These are phyloP conservation scores for Carettochelys insculpta DNA, from an alignment of 2,113 vertebrate genomes.

Conservation along the genomic window DNA sequence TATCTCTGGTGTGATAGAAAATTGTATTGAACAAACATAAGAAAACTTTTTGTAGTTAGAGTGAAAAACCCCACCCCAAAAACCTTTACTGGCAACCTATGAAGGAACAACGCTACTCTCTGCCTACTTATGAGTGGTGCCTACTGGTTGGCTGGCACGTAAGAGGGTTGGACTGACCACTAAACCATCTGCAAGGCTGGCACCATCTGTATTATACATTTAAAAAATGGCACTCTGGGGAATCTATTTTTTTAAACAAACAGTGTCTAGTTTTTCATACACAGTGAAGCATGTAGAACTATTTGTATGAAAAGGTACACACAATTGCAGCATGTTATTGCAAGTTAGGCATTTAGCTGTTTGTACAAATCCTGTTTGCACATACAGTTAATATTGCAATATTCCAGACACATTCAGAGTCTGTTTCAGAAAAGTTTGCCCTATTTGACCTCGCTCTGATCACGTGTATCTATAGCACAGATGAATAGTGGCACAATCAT, in stretches of 20 bases:
- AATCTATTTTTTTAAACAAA: not conserved
- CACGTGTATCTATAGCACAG: not conserved
- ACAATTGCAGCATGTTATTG: not conserved
- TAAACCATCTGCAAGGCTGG: not conserved
- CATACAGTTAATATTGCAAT: not conserved
- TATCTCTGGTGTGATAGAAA: constrained; percentile 1
- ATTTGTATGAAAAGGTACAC: not conserved
- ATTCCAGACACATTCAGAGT: fast-evolving
- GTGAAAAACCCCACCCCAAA: not conserved
- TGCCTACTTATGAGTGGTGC: not conserved
- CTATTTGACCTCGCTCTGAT: not conserved
- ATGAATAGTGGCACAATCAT: not conserved
- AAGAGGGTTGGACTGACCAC: not conserved
- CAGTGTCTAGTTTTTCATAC: not conserved
- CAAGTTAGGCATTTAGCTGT: not conserved
- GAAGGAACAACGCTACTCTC: constrained; percentile 1
- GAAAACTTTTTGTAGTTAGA: constrained; percentile 12
- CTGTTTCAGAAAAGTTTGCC: not conserved
- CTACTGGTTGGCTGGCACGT: fast-evolving
- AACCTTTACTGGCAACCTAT: not conserved
- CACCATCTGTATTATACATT: not conserved
- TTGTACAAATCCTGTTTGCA: not conserved
- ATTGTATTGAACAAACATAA: constrained; percentile 35
- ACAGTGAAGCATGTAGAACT: not conserved
- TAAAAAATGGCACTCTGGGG: not conserved